Base-by-base conservation (phyloP, 2,888 invertebrate species). In the Lasioglossum vierecki region DNA sequence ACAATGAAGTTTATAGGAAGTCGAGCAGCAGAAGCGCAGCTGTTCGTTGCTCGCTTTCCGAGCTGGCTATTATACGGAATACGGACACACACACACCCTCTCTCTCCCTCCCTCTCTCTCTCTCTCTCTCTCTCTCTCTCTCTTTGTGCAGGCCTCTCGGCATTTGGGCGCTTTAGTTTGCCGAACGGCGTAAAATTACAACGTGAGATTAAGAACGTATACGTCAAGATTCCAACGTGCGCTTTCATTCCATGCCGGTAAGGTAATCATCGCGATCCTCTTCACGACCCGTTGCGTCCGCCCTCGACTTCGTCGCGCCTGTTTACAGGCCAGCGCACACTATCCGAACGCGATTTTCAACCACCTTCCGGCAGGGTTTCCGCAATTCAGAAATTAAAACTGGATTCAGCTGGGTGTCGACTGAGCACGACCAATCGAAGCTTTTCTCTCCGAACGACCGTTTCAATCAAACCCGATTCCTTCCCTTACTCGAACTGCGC, bases 251-350 rank as follows among this genome's bases (percentile, higher is more conserved):
- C 41, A 41, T 15, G 39, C 49, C n/a, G 18, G 49, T 11, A 63
- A 71, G 46, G 82, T 63, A 72, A 83, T 76, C 76, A 53, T 57
- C 66, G 35, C 63, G 53, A 76, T 76, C 46, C 76, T 13, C 41
- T 30, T 66, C 60, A 74, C 83, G 72, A 57, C n/a, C 30, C 41
- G 83, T 39, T 74, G 41, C 76, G 18, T 46, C 60, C 39, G 68
- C 44, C 15, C 35, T 6, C 63, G 72, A 39, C 68, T 26, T 39
- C 35, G 76, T 46, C 68, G 35, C 68, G 76, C 11, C 49, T 66
- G 30, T 84, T 83, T 83, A 74, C 77, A 74, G 73, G 68, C 70
- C 76, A 78, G n/a, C 30, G 77, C 68, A 41, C 84, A 73, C 22
- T 72, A 46, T 11, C 30, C 30, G 39, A 76, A 46, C 53, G 11